Evolutionary conservation across 1,140 invertebrate genomes (phyloP), one percentile per base, ranked within the genome.

Genomic region (Palaemon carinicauda): DNA sequence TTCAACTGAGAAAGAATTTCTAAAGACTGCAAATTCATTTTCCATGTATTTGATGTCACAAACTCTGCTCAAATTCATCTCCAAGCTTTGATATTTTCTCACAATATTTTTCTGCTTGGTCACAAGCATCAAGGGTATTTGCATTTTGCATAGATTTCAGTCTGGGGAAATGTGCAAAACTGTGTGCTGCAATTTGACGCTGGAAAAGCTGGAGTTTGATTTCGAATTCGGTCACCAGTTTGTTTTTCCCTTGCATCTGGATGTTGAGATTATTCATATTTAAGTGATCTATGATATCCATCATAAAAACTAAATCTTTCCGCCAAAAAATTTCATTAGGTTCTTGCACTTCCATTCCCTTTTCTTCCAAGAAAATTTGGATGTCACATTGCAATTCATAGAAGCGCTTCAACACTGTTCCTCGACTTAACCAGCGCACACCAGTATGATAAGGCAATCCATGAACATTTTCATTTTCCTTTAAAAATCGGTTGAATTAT

Each of bases 41-140:
- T 54, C 53, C 54, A 56, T 21, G 78, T 56, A 7, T 80, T 79
- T 53, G 53, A 80, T 27, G 52, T 54, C 52, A 27, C 52, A 5
- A 80, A 27, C 77, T 80, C 60, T 80, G n/a, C 33, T 33, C 27
- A 14, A 80, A 80, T 27, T 80, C 53, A 33, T 31, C 60, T 50
- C 15, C 21, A 56, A 80, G 33, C 52, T 27, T 80, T 31, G 52
- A 53, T 51, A 79, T 53, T 3, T 79, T 50, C 3, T 51, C n/a
- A 51, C 77, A 79, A 33, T 80, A 80, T 7, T 80, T 31, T 80
- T 80, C 31, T n/a, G n/a, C 31, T 31, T 31, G 56, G 52, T n/a
- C 51, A 54, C 21, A 21, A 54, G n/a, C n/a, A n/a, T n/a, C n/a
- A n/a, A n/a, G n/a, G n/a, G n/a, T n/a, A n/a, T n/a, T n/a, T n/a